phyloP scores from a whole-genome alignment of 2,113 vertebrate genomes.

The Hemichromis elongatus region DNA sequence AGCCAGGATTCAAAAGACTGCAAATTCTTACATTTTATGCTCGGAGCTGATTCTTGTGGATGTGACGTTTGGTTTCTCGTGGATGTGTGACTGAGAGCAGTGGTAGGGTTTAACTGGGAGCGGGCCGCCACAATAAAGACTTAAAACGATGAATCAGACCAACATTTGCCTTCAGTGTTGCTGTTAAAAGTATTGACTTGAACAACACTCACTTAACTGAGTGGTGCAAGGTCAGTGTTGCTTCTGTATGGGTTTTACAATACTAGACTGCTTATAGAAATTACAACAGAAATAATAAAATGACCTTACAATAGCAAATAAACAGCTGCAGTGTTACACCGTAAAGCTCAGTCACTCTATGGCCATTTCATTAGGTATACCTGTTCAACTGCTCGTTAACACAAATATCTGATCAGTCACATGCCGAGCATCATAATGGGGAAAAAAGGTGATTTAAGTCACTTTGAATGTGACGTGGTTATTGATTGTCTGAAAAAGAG shows the following conservation, averaged over 20 bases:
- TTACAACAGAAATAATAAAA: neutral
- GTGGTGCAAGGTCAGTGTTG: neutral
- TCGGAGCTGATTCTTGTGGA: neutral
- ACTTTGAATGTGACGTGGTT: too few species aligned
- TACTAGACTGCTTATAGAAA: neutral
- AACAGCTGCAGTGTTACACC: neutral
- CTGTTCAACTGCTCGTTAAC: too few species aligned
- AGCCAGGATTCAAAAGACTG: neutral
- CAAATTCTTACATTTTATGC: neutral
- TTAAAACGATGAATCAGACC: neutral
- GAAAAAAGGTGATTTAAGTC: too few species aligned
- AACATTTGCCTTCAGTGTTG: neutral
- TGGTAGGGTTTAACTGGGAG: neutral
- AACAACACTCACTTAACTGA: neutral
- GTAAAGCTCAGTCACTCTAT: neutral
- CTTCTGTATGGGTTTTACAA: neutral
- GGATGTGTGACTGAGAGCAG: neutral
- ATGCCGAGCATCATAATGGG: too few species aligned
- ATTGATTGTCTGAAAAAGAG: too few species aligned
- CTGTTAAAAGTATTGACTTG: neutral
- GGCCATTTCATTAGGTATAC: neutral
- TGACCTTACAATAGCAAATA: neutral
- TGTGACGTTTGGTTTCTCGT: neutral
- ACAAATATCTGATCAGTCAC: too few species aligned
- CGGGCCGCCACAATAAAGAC: neutral